A percentile compares a stretch with the other conserved stretches of the same genome.
Conservation (phyloP, 2,888 invertebrate species). For the Ennomos quercinarius region DNA sequence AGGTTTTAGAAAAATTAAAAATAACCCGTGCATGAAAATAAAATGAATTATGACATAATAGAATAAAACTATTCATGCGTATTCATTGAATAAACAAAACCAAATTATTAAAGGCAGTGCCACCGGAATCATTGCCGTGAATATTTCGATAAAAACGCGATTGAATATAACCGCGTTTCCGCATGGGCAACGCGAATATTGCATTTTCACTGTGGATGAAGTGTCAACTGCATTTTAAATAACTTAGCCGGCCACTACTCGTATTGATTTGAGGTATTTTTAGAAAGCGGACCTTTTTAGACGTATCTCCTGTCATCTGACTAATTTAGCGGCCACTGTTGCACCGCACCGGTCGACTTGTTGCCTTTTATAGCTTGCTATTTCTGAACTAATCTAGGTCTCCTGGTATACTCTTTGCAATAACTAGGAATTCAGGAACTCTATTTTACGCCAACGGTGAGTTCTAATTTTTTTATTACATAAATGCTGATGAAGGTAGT, state of each 20-base stretch:
- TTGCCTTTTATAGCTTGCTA: constrained; percentile 10
- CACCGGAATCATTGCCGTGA: constrained; percentile 53
- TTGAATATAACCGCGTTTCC: constrained; percentile 75
- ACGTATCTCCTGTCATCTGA: constrained; percentile 28
- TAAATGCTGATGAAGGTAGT: too few relatives aligned
- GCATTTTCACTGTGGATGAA: constrained; percentile 77
- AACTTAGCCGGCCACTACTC: constrained; percentile 67
- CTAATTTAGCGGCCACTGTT: constrained; percentile 27
- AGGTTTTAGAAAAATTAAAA: too few relatives aligned
- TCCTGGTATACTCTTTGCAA: neutral
- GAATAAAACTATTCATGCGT: constrained; percentile 28
- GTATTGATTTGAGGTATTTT: constrained; percentile 64
- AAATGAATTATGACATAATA: neutral
- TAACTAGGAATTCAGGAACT: too few relatives aligned
- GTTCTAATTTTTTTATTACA: too few relatives aligned
- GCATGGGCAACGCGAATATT: constrained; percentile 78
- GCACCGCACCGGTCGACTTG: neutral
- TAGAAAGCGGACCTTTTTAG: constrained; percentile 38
- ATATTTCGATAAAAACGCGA: constrained; percentile 59
- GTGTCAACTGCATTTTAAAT: constrained; percentile 83
- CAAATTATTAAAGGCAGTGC: constrained; percentile 51
- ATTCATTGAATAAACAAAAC: constrained; percentile 47
- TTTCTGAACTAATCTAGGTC: constrained; percentile 2
- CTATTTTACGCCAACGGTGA: too few relatives aligned
- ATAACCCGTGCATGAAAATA: too few relatives aligned